Base-by-base conservation (phyloP, 2,888 invertebrate genomes). In the Chironomus riparius region DNA sequence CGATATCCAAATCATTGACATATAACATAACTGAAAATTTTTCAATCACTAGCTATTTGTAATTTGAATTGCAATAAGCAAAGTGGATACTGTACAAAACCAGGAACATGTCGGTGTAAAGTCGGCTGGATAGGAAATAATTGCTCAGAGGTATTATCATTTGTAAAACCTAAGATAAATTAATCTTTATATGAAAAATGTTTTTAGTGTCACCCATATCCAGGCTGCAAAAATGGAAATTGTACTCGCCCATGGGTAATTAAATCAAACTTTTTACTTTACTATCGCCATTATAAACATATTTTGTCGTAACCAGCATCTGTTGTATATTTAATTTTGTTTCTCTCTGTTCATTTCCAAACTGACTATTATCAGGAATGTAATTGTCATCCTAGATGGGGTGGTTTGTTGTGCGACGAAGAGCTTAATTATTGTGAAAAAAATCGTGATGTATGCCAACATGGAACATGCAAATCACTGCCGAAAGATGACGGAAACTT, bases 351-450 rank as follows among this genome's bases (percentile, higher is more conserved):
- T 65, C 13, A n/a, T 74, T 95, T 38, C 95, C 1, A n/a, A 15
- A 56, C 56, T 56, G 15, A 56, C 38, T 38, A 38, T 38, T 38
- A 38, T 38, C 96, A 95, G 95, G 93, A 96, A 82, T 97, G 97
- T 83, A 88, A 90, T 81, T 97, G 97, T 83, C 87, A 91, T 79
- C 87, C 89, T 1, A 95, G 95, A 72, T 95, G 93, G 93, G 93
- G 94, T 70, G 96, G 96, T 78, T 91, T 95, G 87, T 88, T 94
- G 18, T 97, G 97, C 82, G 92, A 95, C 82, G 92, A 95, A 89
- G 94, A 92, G 81, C 85, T 95, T 76, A 93, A 91, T 80, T 93
- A 90, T 85, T 96, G 96, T 85, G 91, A 92, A 77, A 90, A 91
- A 77, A 89, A 95, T 81, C 87, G 88, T 0, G 87, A 86, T 72